Evolutionary conservation across 2,797 vertebrate genomes (phyloP), one percentile per base, ranked within the genome.

Genomic region (Cichlasoma orientale): DNA sequence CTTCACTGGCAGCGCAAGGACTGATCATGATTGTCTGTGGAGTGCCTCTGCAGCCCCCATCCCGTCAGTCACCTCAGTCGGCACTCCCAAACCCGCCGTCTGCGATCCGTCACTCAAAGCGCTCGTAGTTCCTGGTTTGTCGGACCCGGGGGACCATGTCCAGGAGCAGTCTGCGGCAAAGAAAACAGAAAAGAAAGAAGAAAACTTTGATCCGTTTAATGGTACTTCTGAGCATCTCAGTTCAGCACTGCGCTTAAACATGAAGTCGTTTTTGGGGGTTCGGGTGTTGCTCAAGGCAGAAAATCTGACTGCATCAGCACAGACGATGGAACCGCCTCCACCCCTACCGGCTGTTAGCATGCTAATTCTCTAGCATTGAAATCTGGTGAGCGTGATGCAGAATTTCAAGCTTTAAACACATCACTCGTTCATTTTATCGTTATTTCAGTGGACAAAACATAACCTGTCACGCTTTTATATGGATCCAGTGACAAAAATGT

Each of bases 61-160:
- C 53, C 80, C 23, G 77, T 72, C 82, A 66, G 21, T 68, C 78
- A 50, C 77, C 77, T 31, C 63, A 38, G 57, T 11, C 31, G 5
- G 10, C 19, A n/a, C 36, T 27, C 63, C 73, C 58, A 54, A 70
- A n/a, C 69, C 69, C 54, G 31, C 72, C 41, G n/a, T 77, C 53
- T 3, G 74, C 16, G 6, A 31, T 8, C 50, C 23, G 4, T 87
- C 96, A 99, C 94, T 99, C 98, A 19, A 99, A 99, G 81, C 98
- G 97, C 86, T 99, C 98, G 1, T 99, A 99, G 90, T 98, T 96
- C 79, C 97, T 97, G 1, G 97, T 99, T 82, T 98, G 97, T 90
- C 96, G 94, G 58, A 99, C 88, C 0, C 97, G 95, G 0, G 98
- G 98, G 44, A 99, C 89, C 97, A 97, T 98, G 77, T 99, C 98